Evolutionary conservation across 2,797 vertebrate species (phyloP).

Genomic region (Sciaenops ocellatus): DNA sequence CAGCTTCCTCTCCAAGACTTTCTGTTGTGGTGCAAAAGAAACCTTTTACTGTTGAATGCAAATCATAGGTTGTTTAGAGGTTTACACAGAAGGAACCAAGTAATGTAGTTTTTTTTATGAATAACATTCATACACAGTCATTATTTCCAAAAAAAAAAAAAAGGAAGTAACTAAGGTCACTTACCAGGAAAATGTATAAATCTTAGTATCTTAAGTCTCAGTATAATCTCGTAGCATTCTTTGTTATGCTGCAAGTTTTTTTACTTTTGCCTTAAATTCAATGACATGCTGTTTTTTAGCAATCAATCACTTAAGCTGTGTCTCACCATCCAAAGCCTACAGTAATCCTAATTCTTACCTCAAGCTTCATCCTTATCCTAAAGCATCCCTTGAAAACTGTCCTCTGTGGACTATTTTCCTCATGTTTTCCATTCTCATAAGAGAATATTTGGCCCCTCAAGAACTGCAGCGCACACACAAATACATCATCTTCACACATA

Average conservation of each 20-base stretch:
- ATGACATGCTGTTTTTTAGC: background rate
- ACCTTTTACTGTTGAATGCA: background rate
- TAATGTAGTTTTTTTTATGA: background rate
- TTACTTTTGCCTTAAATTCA: constrained; percentile 1
- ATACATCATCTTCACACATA: background rate
- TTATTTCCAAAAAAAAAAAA: background rate
- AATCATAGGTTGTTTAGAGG: background rate
- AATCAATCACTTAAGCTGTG: background rate
- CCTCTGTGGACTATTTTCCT: background rate
- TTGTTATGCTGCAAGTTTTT: constrained; percentile 5
- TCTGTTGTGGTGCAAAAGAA: background rate
- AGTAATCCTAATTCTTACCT: background rate
- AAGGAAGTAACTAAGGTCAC: constrained; percentile 9
- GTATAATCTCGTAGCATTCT: background rate
- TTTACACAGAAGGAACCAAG: background rate
- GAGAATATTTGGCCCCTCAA: constrained; percentile 31
- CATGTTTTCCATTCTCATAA: background rate
- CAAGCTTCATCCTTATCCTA: constrained; percentile 1
- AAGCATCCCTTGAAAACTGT: constrained; percentile 1
- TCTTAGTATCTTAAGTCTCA: background rate
- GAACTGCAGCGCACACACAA: background rate
- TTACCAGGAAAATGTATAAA: background rate
- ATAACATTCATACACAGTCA: background rate
- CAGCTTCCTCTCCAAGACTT: background rate
- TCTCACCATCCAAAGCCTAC: background rate